Percentiles rank a stretch among this genome's conserved stretches.
These are phyloP conservation scores for Mystacides longicornis DNA, from an alignment of 2,888 invertebrate genomes.

Conservation along the genomic window DNA sequence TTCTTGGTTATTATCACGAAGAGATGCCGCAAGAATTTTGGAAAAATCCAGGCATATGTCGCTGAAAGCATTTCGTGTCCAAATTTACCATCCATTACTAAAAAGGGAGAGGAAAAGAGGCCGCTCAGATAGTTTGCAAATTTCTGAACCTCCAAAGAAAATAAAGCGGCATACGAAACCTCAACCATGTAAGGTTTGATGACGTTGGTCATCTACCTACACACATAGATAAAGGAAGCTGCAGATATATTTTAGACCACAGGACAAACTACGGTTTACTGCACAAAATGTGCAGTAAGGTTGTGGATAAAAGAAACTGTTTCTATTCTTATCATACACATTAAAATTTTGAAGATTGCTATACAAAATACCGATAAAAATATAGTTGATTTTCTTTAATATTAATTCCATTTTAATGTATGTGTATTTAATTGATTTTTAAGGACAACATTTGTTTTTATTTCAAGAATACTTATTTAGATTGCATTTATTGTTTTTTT, in stretches of 20 bases:
- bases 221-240: not conserved
- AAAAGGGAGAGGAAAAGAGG: too few species aligned
- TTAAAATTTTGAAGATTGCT: too few species aligned
- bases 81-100: not conserved
- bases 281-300: not conserved
- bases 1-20: too few species aligned
- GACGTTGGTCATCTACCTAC: not conserved
- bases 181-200: not conserved
- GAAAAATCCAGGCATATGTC: not conserved
- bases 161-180: too few species aligned
- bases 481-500: not conserved
- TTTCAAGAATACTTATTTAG: not conserved
- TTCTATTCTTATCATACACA: not conserved
- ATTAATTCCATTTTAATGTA: too few species aligned
- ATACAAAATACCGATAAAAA: too few species aligned
- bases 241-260: not conserved
- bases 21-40: too few species aligned
- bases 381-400: too few species aligned
- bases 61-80: not conserved
- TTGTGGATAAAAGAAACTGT: not conserved
- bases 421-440: not conserved
- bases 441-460: not conserved
- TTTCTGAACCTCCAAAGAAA: too few species aligned
- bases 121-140: not conserved
- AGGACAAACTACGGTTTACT: not conserved